These are phyloP conservation scores for Mellilla xanthometata DNA, from an alignment of 2,888 invertebrate species.

Conservation along the genomic window DNA sequence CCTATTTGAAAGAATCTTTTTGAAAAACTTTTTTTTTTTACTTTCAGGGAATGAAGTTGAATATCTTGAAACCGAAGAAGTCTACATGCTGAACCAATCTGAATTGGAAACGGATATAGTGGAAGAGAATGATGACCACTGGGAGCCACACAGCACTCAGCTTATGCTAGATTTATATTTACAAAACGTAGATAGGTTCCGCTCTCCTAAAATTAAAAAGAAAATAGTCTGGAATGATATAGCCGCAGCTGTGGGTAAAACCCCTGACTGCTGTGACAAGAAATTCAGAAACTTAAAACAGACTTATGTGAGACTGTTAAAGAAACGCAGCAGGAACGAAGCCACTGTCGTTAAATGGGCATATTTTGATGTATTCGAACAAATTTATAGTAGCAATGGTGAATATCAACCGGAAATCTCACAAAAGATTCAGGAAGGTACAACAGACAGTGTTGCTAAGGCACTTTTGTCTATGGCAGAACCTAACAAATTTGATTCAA, in stretches of 20 bases:
- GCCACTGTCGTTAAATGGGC: slow-evolving; percentile 66
- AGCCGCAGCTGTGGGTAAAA: slow-evolving; percentile 58
- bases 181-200: slow-evolving; percentile 65
- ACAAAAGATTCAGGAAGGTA: slow-evolving; percentile 60
- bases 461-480: slow-evolving; percentile 58
- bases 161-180: slow-evolving; percentile 61
- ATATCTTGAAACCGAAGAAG: slow-evolving; percentile 56
- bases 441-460: slow-evolving; percentile 61
- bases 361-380: slow-evolving; percentile 70
- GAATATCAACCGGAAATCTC: slow-evolving; percentile 69
- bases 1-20: too few species aligned
- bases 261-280: slow-evolving; percentile 69
- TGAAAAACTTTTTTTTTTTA: not conserved
- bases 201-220: slow-evolving; percentile 72
- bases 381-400: slow-evolving; percentile 65
- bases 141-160: slow-evolving; percentile 61
- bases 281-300: slow-evolving; percentile 74
- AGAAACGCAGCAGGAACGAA: slow-evolving; percentile 60
- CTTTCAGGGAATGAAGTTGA: slow-evolving; percentile 57
- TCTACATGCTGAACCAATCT: slow-evolving; percentile 55
- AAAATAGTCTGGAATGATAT: slow-evolving; percentile 73
- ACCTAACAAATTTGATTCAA: slow-evolving; percentile 42
- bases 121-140: slow-evolving; percentile 67
- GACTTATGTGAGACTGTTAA: slow-evolving; percentile 67
- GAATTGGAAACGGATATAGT: slow-evolving; percentile 55